Conservation (phyloP, 2,113 vertebrate species). For the Bujurquina vittata region DNA sequence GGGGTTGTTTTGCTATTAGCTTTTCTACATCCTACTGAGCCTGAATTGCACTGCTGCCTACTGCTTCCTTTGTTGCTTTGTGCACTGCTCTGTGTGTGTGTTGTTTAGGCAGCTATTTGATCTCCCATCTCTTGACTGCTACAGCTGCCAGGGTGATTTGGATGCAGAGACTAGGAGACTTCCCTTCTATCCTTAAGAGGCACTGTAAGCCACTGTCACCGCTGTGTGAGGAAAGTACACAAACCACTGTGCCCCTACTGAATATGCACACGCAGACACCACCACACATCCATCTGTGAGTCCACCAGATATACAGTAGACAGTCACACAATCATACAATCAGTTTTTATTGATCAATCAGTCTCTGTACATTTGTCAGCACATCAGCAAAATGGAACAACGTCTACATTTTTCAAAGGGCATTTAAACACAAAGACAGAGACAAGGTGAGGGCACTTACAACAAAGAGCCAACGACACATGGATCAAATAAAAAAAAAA, state of each 20-base stretch:
- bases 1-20: conserved; percentile 55
- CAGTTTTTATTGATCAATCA: conserved; percentile 18
- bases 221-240: conserved; percentile 3
- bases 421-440: conserved; percentile 56
- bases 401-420: conserved; percentile 42
- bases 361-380: conserved; percentile 33
- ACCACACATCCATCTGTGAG: not conserved
- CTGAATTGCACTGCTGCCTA: conserved; percentile 26
- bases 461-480: conserved; percentile 44
- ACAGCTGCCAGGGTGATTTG: conserved; percentile 39
- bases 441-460: conserved; percentile 50
- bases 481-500: conserved; percentile 36
- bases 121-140: conserved; percentile 57
- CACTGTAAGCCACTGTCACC: conserved; percentile 31
- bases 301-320: conserved; percentile 27
- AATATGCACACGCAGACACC: not conserved
- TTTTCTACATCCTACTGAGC: conserved; percentile 51
- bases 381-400: conserved; percentile 44
- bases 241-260: conserved; percentile 3
- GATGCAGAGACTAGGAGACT: conserved; percentile 39
- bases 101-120: conserved; percentile 69
- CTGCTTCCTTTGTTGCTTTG: conserved; percentile 34
- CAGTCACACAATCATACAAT: conserved; percentile 21
- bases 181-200: conserved; percentile 43
- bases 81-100: conserved; percentile 26